Percentiles rank a stretch among this genome's conserved stretches.
These are phyloP conservation scores for Adela reaumurella DNA, from an alignment of 2,888 invertebrate species.

Conservation along the genomic window DNA sequence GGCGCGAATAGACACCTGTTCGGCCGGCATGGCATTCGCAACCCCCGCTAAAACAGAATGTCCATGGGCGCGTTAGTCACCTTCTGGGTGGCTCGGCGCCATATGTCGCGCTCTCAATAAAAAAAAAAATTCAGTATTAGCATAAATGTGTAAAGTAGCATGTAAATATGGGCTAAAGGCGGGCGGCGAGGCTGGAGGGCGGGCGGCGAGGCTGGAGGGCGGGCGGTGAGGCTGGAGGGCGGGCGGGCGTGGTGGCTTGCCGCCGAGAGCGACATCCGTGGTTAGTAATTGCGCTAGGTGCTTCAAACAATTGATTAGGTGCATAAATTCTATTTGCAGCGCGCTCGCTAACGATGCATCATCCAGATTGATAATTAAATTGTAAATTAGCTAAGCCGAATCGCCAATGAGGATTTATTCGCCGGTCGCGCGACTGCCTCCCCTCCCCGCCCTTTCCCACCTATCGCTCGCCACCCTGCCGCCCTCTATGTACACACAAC, in stretches of 20 bases:
- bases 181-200: too few species aligned
- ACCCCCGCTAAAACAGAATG: too few species aligned
- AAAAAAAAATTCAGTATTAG: too few species aligned
- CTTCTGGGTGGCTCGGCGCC: too few species aligned
- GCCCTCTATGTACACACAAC: slow-evolving; percentile 3
- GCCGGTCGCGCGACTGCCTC: background rate
- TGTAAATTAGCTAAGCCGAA: slow-evolving; percentile 48
- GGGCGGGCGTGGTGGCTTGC: background rate
- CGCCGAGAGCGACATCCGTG: slow-evolving; percentile 10
- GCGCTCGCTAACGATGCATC: slow-evolving; percentile 53
- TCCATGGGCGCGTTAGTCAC: too few species aligned
- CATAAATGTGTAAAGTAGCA: too few species aligned
- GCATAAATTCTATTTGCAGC: slow-evolving; percentile 53
- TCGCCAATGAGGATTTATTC: slow-evolving; percentile 1
- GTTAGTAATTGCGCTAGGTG: slow-evolving; percentile 50
- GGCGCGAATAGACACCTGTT: too few species aligned
- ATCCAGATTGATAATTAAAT: slow-evolving; percentile 53
- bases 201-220: too few species aligned
- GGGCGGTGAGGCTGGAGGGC: background rate
- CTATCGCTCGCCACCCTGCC: slow-evolving; percentile 17
- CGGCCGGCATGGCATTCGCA: too few species aligned
- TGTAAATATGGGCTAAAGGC: too few species aligned
- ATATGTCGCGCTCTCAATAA: too few species aligned
- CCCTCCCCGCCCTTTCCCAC: slow-evolving; percentile 12
- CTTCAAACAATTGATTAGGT: slow-evolving; percentile 58